Conservation (phyloP, 2,113 vertebrate genomes). For the Athene cunicularia region DNA sequence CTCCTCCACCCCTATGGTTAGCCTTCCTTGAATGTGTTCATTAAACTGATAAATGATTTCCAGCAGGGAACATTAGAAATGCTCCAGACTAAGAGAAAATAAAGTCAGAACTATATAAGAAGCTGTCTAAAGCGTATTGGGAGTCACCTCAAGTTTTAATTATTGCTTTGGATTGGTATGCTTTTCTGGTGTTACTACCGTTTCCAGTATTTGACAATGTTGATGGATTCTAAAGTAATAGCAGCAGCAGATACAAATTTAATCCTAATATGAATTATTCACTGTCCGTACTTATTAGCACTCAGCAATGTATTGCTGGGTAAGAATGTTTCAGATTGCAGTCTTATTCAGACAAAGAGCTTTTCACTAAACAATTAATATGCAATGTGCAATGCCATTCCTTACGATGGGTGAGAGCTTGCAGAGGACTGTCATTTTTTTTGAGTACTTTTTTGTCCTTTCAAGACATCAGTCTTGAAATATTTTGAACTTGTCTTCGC, state of each 20-base stretch:
- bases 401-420: neutral
- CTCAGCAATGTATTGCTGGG: neutral
- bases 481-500: neutral
- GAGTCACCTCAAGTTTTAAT: neutral
- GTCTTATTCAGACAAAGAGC: neutral
- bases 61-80: slow-evolving; percentile 3
- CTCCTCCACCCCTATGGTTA: slow-evolving; percentile 12
- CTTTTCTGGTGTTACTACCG: neutral
- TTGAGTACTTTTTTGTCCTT: neutral
- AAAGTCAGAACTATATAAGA: neutral
- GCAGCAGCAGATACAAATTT: neutral
- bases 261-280: neutral
- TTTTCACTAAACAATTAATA: neutral
- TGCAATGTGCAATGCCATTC: neutral
- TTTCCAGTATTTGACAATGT: neutral
- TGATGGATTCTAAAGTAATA: neutral
- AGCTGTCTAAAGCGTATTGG: neutral
- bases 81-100: slow-evolving; percentile 9
- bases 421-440: neutral
- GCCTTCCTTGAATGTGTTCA: neutral
- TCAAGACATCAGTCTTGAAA: neutral
- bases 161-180: neutral
- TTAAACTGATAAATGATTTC: slow-evolving; percentile 49
- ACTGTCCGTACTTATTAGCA: neutral
- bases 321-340: neutral